A percentile compares a stretch with the other conserved stretches of the same genome.
Evolutionary conservation across 2,888 invertebrate genomes (phyloP).

Genomic region (Syrista parreyssii): DNA sequence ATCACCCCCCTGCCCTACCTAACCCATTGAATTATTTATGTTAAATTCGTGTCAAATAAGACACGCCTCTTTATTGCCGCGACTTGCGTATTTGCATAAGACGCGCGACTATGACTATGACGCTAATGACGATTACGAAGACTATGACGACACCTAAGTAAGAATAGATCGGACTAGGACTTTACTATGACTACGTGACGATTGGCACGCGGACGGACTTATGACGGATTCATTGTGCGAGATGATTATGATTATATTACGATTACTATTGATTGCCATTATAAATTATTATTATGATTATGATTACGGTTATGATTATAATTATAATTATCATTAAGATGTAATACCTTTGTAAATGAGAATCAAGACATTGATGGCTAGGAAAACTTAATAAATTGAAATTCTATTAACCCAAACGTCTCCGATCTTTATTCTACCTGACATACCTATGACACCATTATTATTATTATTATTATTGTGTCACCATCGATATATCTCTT

Average conservation of each 20-base stretch:
- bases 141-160: neutral
- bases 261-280: constrained; percentile 35
- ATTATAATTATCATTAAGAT: constrained; percentile 34
- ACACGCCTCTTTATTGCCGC: neutral
- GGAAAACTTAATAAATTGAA: constrained; percentile 62
- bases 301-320: constrained; percentile 44
- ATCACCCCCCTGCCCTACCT: neutral
- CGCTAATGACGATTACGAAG: neutral
- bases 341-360: constrained; percentile 62
- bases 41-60: neutral
- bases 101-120: neutral
- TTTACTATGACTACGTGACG: neutral
- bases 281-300: constrained; percentile 34
- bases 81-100: neutral
- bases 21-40: neutral
- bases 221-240: neutral
- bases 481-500: neutral
- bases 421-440: neutral
- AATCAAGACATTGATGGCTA: constrained; percentile 62
- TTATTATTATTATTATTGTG: neutral
- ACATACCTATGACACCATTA: neutral
- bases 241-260: constrained; percentile 35
- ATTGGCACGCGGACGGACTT: neutral
- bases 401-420: constrained; percentile 59
- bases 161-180: neutral